Base-by-base conservation (phyloP, 2,888 invertebrate genomes). In the Dryomyza anilis region DNA sequence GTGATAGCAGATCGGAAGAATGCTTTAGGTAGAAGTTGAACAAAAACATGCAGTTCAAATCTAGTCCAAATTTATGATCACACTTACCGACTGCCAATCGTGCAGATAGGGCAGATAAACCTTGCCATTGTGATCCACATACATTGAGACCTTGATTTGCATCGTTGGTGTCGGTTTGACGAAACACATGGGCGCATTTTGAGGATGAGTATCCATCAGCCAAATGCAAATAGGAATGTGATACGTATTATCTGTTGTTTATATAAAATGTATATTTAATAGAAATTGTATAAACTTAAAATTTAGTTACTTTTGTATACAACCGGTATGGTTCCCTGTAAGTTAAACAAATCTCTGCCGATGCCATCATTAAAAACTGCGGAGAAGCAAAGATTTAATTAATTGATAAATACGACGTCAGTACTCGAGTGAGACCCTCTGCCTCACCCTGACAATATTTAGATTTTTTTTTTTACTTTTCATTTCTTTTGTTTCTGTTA, bases 221-320 rank as follows among this genome's bases (percentile, higher is more conserved):
- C 96, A 98, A 76, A 99, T 91, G 79, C 93, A 92, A 45, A 99
- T 89, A 14, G 99, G 99, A 82, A 99, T 99, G 85, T 98, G 95
- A 84, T 99, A 99, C 52, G 86, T 88, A 65, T 87, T 86, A 66
- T 89, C 91, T 91, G 76, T 50, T 75, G 75, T 68, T 67, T 55
- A 65, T 45, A 21, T 8, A 3, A 53, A 29, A 7, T 45, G n/a
- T 2, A 27, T 25, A 25, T 19, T 48, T 48, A 19, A 3, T 53
- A 21, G 3, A 48, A 36, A 53, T 8, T 16, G 39, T 50, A 43
- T 14, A 58, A 29, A 16, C 14, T 50, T 3, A 12, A 65, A 33
- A 21, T 50, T 36, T 19, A 55, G 29, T 65, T 71, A 85, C 95
- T 93, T 88, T 93, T 95, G 80, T 92, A 97, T 61, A 87, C 86